These are phyloP conservation scores for Valencia hispanica DNA, from an alignment of 2,797 vertebrate species.

Conservation along the genomic window DNA sequence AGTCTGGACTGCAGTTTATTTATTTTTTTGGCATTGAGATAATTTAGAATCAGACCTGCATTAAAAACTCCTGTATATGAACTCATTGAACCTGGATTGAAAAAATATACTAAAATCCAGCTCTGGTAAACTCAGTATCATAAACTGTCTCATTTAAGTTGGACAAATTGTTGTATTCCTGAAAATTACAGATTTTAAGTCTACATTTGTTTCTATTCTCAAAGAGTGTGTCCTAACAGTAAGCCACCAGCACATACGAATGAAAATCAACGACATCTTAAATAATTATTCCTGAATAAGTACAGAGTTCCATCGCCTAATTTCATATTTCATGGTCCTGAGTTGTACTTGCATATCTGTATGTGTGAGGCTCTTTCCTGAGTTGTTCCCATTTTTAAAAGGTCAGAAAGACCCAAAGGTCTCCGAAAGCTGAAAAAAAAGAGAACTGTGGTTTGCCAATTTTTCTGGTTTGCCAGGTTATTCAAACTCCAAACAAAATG, in stretches of 20 bases:
- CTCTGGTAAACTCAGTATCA: background rate
- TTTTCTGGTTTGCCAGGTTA: background rate
- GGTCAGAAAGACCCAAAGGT: background rate
- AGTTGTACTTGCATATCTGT: background rate
- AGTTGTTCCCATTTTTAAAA: background rate
- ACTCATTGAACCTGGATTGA: background rate
- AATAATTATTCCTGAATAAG: background rate
- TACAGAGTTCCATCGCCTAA: background rate
- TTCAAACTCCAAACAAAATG: background rate
- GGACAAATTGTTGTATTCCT: background rate
- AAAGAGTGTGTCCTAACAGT: background rate
- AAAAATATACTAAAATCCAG: background rate
- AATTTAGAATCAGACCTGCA: background rate
- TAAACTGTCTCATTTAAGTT: background rate
- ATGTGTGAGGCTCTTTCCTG: background rate
- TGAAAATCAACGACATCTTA: no score
- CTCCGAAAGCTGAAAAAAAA: background rate
- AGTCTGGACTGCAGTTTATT: background rate
- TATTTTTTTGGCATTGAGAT: background rate
- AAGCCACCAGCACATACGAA: background rate
- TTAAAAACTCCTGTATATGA: background rate
- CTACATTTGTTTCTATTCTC: background rate
- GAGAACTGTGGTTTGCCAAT: background rate
- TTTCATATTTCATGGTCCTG: background rate
- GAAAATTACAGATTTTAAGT: background rate